A percentile compares a stretch with the other conserved stretches of the same genome.
Evolutionary conservation across 2,797 vertebrate genomes (phyloP).

Genomic region (Pelodytes ibericus): DNA sequence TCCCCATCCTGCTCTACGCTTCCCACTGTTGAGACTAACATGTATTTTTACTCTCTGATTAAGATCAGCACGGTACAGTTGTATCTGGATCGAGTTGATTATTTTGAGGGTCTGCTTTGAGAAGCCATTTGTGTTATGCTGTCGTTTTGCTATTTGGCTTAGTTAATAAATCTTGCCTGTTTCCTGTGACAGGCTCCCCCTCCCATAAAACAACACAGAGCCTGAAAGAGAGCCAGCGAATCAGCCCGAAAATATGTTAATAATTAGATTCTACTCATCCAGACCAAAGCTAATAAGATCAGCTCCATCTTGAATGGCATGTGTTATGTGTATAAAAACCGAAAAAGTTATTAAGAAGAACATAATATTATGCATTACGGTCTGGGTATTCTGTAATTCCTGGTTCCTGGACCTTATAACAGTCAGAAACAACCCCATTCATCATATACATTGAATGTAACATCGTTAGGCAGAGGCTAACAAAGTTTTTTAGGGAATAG

Average conservation of each 20-base stretch:
- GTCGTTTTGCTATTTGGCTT: slow-evolving; percentile 14
- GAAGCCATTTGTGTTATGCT: neutral
- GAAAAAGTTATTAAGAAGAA: slow-evolving; percentile 8
- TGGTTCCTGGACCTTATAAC: neutral
- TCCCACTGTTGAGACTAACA: too few relatives aligned
- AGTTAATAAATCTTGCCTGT: slow-evolving; percentile 12
- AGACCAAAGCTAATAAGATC: slow-evolving; percentile 33
- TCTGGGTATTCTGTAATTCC: neutral
- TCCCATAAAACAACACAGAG: neutral
- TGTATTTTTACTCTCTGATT: too few relatives aligned
- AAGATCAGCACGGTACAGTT: too few relatives aligned
- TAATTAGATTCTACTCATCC: slow-evolving; percentile 20
- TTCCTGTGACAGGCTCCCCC: slow-evolving; percentile 22
- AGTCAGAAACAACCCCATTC: too few relatives aligned
- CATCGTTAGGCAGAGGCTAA: too few relatives aligned
- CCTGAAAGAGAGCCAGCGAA: neutral
- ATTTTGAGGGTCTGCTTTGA: neutral
- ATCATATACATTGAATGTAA: too few relatives aligned
- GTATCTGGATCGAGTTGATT: neutral
- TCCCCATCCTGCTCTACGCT: too few relatives aligned
- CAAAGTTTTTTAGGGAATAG: too few relatives aligned
- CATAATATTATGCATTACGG: neutral
- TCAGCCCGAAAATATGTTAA: slow-evolving; percentile 11
- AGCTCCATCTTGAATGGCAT: slow-evolving; percentile 7
- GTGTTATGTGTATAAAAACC: slow-evolving; percentile 29